Evolutionary conservation across 2,113 vertebrate species (phyloP).

Genomic region (Daphoenositta chrysoptera): DNA sequence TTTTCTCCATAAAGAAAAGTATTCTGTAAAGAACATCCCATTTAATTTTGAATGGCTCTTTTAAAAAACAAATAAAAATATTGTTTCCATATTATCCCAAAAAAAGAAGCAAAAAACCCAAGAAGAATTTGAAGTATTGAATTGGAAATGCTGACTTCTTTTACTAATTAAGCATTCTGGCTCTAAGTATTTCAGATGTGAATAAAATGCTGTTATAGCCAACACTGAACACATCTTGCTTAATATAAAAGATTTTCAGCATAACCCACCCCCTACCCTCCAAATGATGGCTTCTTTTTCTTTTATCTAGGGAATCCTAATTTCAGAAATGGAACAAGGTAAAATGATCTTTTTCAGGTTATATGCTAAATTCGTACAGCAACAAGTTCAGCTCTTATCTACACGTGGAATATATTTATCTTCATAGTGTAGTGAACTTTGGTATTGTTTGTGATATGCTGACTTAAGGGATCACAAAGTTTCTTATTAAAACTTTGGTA

Average conservation of each 20-base stretch:
- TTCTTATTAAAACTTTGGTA: not conserved
- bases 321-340: not conserved
- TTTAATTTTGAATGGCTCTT: not conserved
- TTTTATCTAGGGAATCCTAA: not conserved
- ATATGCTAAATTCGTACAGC: not conserved
- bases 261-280: too few species aligned
- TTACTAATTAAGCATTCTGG: not conserved
- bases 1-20: not conserved
- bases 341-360: not conserved
- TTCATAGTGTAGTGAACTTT: slow-evolving; percentile 47
- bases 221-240: not conserved
- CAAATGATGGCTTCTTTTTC: not conserved
- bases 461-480: not conserved
- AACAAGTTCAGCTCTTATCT: slow-evolving; percentile 59
- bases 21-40: not conserved
- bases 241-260: not conserved
- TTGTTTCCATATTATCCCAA: not conserved
- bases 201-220: not conserved
- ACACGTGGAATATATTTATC: slow-evolving; percentile 41
- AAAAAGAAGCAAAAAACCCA: accelerated
- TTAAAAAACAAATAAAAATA: not conserved
- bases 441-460: not conserved
- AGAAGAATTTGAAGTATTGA: not conserved
- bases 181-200: not conserved
- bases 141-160: not conserved